Evolutionary conservation across 2,797 vertebrate genomes (phyloP), one percentile per base, ranked within the genome.

Genomic region (Sebastes taczanowskii): DNA sequence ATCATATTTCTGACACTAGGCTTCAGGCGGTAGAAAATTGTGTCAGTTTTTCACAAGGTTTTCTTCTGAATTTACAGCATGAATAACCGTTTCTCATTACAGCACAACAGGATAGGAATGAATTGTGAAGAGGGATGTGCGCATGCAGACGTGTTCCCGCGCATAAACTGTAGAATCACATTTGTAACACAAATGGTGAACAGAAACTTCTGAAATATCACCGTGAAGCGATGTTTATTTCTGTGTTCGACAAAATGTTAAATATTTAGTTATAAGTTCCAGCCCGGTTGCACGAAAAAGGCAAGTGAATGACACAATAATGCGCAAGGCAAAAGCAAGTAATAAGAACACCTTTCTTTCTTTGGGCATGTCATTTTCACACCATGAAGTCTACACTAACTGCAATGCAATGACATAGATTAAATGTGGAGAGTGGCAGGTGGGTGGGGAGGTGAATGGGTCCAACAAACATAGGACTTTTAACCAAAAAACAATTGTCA

Each of bases 1-100:
- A 92, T 94, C 90, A 91, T 90, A 93, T 94, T 92, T 94, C 88
- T 94, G 92, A 93, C 90, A 89, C 68, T 2, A 74, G 88, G 88
- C 90, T 94, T 90, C 79, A 76, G 90, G 92, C 86, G 6, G 68
- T 71, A 52, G 87, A 80, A 94, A 90, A 92, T 89, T 84, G 80
- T 94, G 77, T 87, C 84, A 61, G 80, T 92, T 91, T 90, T 90
- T 94, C 85, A 90, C 74, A 77, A 75, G 83, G 74, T 61, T 90
- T 81, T 79, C 60, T 52, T 85, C 70, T 83, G 77, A 79, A 81
- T 84, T 63, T 62, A 72, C 77, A 64, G 38, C 66, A 56, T 86
- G 76, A 92, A 89, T 87, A 89, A 92, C 71, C 59, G 55, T 72
- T 88, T 91, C 74, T 89, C 84, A 93, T 92, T 90, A 86, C 53